phyloP scores from a whole-genome alignment of 1,140 invertebrate genomes.

The Portunus trituberculatus region DNA sequence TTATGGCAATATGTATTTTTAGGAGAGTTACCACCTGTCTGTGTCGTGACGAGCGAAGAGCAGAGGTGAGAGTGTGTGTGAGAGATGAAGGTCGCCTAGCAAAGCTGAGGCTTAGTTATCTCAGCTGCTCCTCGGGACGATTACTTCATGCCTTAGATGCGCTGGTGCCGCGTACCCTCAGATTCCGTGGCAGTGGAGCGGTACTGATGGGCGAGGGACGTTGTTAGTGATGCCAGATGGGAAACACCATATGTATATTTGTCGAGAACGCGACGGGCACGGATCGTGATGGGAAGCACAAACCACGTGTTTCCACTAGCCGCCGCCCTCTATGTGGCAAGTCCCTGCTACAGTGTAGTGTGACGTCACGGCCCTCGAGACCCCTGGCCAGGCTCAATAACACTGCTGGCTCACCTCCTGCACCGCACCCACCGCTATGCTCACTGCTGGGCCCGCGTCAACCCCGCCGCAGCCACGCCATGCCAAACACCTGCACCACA shows the following conservation, averaged over 20 bases:
- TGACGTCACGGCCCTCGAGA: neutral
- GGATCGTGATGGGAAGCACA: neutral
- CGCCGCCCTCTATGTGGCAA: neutral
- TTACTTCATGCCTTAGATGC: too few species aligned
- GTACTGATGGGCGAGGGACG: neutral
- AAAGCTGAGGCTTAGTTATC: neutral
- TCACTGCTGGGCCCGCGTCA: neutral
- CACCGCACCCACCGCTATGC: neutral
- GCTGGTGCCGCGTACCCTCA: too few species aligned
- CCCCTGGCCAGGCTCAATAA: slow-evolving; percentile 1
- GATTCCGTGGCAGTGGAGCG: too few species aligned
- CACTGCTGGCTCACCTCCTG: slow-evolving; percentile 4
- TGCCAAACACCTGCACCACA: neutral
- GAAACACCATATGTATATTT: neutral
- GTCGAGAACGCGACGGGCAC: neutral
- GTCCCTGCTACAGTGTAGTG: neutral
- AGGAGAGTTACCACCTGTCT: neutral
- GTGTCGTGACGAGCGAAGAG: neutral
- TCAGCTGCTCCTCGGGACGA: too few species aligned
- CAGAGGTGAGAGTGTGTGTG: neutral
- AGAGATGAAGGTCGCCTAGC: neutral
- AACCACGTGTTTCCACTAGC: neutral
- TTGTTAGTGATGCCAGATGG: neutral
- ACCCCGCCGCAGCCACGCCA: neutral
- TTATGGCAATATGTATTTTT: neutral